phyloP scores from a whole-genome alignment of 2,113 vertebrate species.

The Cyanoderma ruficeps region DNA sequence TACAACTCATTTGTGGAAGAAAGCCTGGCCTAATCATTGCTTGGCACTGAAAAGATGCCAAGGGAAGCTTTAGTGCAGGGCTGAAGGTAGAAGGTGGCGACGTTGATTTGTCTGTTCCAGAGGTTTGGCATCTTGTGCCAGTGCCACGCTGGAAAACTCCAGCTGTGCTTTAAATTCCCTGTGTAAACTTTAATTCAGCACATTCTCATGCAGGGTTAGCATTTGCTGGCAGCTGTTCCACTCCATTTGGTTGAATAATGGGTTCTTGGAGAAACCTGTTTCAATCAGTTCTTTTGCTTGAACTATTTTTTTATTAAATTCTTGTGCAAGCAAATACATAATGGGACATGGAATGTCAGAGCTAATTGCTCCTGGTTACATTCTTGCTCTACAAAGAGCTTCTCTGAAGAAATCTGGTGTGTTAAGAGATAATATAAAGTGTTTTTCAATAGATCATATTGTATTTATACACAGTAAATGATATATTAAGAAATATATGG shows the following conservation, averaged over 20 bases:
- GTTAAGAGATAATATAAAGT: background rate
- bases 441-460: background rate
- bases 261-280: background rate
- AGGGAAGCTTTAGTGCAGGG: background rate
- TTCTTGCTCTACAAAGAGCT: background rate
- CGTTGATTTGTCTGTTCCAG: background rate
- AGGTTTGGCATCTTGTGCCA: background rate
- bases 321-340: background rate
- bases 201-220: background rate
- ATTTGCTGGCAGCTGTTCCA: background rate
- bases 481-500: background rate
- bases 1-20: background rate
- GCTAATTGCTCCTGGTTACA: background rate
- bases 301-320: constrained; percentile 1
- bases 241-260: background rate
- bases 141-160: background rate
- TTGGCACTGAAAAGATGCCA: background rate
- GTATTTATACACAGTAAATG: background rate
- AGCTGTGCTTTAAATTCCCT: background rate
- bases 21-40: background rate
- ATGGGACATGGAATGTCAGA: background rate
- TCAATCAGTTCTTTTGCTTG: background rate
- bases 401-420: background rate
- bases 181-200: background rate
- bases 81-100: background rate